Evolutionary conservation across 2,888 invertebrate species (phyloP), one percentile per base, ranked within the genome.

Genomic region (Bellardia bayeri): DNA sequence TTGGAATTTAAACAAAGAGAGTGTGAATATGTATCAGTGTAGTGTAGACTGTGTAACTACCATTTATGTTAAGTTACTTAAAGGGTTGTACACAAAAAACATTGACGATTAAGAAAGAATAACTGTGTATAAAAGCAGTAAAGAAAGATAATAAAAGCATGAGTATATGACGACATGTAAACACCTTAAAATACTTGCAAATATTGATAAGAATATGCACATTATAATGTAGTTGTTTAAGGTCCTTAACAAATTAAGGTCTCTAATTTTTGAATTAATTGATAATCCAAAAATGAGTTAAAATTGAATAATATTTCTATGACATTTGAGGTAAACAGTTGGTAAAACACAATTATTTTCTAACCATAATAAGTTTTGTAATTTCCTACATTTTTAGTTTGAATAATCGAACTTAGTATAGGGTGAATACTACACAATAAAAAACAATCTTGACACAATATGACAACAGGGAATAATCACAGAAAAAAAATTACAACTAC

Each of bases 381-480:
- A 23, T 23, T 23, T 37, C 37, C 6, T 4, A 6, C 3, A 37
- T 37, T 37, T 37, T 5, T 5, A 37, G 13, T 45, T 45, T 11
- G 3, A 45, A 45, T 45, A 45, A 45, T 45, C 3, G 9, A 2
- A n/a, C 56, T 0, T 49, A 49, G 16, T 49, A 56, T 64, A 83
- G 79, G 16, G 71, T 71, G n/a, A n/a, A n/a, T 6, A 2, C 6
- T 4, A 33, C 13, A 76, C 33, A 14, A 45, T 23, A 37, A 63
- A 63, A 45, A 61, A 61, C 9, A 45, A 23, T 68, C 23, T 63
- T 83, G 51, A 58, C 33, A 79, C 68, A 79, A 74, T 82, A 85
- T 82, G 82, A 85, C 82, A 87, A 85, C n/a, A 75, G 66, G 54
- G 71, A 86, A 72, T 68, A 78, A 84, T 79, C 64, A 83, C 16